Evolutionary conservation across 1,140 invertebrate species (phyloP), one percentile per base, ranked within the genome.

Genomic region (Proales similis): DNA sequence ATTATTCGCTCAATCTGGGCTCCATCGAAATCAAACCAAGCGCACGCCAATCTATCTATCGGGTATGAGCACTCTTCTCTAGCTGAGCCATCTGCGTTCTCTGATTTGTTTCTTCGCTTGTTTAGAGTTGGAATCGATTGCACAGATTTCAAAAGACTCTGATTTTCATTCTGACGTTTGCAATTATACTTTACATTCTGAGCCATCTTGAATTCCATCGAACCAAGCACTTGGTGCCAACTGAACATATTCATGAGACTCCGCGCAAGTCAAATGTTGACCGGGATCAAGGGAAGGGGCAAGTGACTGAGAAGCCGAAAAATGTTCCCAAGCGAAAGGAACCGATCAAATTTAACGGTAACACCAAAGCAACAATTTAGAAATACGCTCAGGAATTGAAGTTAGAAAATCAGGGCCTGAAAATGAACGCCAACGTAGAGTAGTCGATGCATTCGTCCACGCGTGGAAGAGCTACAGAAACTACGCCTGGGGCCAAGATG

Each of bases 401-500:
- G n/a, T n/a, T n/a, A n/a, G n/a, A n/a, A n/a, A n/a, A n/a, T n/a
- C 39, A 57, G 51, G 51, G 11, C 51, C 51, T 11, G 19, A 36
- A 27, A 57, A 57, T 19, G 36, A 48, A 38, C 29, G 46, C 9
- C 61, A 63, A 48, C 27, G 27, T 38, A 43, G 39, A 48, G 61
- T 63, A 48, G 30, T 47, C 30, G 46, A 42, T n/a, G 24, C 46
- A 0, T 45, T 63, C 27, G 17, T 36, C 24, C 72, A 74, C 70
- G 88, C 90, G 2, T 98, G 93, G 93, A 82, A 87, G 71, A 90
- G 86, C 70, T 98, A 98, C 76, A 88, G 86, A 48, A 81, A 86
- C 63, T 91, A 92, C 77, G 90, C 92, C 0, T 98, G 93, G 94
- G 94, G 94, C 64, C 86, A 92, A 69, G 98, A 99, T 74, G 95